A percentile compares a stretch with the other conserved stretches of the same genome.
Conservation (phyloP, 2,113 vertebrate genomes). For the Dicentrarchus labrax region DNA sequence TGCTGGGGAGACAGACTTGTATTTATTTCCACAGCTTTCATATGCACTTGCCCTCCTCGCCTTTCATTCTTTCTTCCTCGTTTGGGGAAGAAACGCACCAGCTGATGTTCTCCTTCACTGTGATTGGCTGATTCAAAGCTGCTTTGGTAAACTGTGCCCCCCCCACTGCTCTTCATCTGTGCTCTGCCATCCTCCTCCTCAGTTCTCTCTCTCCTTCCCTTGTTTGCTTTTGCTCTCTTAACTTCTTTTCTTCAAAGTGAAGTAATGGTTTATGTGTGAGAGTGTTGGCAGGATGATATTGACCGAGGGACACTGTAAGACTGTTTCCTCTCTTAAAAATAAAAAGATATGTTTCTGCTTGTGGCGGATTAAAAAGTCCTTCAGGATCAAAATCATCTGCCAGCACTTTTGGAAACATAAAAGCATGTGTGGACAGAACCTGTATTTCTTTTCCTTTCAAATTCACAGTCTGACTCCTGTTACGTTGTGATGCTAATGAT, state of each 20-base stretch:
- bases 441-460: slow-evolving; percentile 60
- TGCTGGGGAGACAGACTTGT: slow-evolving; percentile 79
- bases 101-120: slow-evolving; percentile 86
- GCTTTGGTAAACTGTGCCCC: slow-evolving; percentile 83
- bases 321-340: slow-evolving; percentile 34
- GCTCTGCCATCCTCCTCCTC: slow-evolving; percentile 48
- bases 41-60: slow-evolving; percentile 81
- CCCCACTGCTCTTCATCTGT: slow-evolving; percentile 74
- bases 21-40: slow-evolving; percentile 81
- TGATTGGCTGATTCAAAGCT: slow-evolving; percentile 86
- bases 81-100: slow-evolving; percentile 80
- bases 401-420: slow-evolving; percentile 68
- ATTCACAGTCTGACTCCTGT: slow-evolving; percentile 62
- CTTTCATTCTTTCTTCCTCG: slow-evolving; percentile 79
- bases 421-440: slow-evolving; percentile 63
- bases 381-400: slow-evolving; percentile 56
- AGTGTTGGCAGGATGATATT: slow-evolving; percentile 60
- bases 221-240: slow-evolving; percentile 58
- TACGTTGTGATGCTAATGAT: slow-evolving; percentile 68
- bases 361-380: slow-evolving; percentile 35
- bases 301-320: slow-evolving; percentile 46
- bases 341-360: slow-evolving; percentile 24
- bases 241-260: slow-evolving; percentile 52
- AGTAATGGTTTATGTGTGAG: slow-evolving; percentile 57
- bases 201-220: slow-evolving; percentile 49